Evolutionary conservation across 2,797 vertebrate genomes (phyloP).

Genomic region (Diglossa cyanea): DNA sequence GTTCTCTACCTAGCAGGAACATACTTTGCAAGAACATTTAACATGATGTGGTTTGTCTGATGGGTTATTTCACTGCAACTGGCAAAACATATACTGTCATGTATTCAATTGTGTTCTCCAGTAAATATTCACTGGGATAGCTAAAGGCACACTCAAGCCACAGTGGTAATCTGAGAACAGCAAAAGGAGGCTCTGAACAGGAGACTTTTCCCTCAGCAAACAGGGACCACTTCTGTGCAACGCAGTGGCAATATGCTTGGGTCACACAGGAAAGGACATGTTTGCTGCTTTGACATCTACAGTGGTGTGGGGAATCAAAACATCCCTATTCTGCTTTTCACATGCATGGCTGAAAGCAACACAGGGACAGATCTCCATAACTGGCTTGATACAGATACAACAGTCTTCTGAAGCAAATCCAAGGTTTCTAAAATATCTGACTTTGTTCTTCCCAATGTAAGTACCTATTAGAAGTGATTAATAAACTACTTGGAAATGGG

Average conservation of each 20-base stretch:
- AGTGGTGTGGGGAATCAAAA: not conserved
- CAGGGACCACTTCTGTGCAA: not conserved
- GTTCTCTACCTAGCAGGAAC: not conserved
- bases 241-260: accelerated
- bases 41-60: accelerated
- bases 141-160: not conserved
- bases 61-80: not conserved
- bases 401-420: not conserved
- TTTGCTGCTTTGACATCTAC: not conserved
- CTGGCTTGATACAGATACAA: not conserved
- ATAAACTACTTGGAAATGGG: not conserved
- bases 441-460: not conserved
- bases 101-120: not conserved
- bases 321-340: not conserved
- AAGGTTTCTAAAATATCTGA: not conserved
- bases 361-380: not conserved
- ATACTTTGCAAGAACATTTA: not conserved
- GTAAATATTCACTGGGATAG: not conserved
- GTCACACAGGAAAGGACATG: not conserved
- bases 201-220: not conserved
- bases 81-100: not conserved
- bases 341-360: accelerated
- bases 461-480: not conserved
- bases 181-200: not conserved
- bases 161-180: not conserved